phyloP scores from a whole-genome alignment of 2,797 vertebrate species.

The Natrix natrix region DNA sequence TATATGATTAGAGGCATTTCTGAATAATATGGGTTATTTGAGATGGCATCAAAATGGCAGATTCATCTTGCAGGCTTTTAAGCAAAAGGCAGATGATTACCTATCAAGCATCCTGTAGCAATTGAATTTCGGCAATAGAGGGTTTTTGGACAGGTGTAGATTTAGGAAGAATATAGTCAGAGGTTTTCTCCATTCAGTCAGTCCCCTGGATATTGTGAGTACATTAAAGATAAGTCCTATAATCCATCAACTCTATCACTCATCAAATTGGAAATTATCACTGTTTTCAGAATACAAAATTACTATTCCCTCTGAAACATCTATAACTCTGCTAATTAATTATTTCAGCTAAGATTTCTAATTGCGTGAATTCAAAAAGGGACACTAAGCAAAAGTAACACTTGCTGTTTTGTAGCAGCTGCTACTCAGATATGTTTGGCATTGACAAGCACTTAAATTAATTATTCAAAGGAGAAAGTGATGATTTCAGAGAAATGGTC shows the following conservation, averaged over 20 bases:
- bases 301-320: slow-evolving; percentile 9
- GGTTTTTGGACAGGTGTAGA: not conserved
- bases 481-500: slow-evolving; percentile 5
- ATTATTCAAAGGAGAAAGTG: slow-evolving; percentile 15
- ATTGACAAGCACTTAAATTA: not conserved
- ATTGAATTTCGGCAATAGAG: not conserved
- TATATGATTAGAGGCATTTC: not conserved
- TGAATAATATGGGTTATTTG: not conserved
- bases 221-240: not conserved
- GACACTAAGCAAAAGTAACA: not conserved
- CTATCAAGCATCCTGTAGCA: not conserved
- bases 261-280: not conserved
- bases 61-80: not conserved
- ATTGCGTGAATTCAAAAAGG: slow-evolving; percentile 3
- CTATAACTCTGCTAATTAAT: slow-evolving; percentile 5
- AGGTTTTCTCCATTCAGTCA: not conserved
- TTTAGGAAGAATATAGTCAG: not conserved
- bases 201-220: not conserved
- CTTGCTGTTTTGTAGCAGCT: slow-evolving; percentile 1
- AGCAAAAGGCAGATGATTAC: not conserved
- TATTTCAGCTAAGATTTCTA: slow-evolving; percentile 15
- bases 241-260: not conserved
- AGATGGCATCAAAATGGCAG: not conserved
- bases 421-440: not conserved
- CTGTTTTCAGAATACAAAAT: not conserved